Percentiles rank a stretch among this genome's conserved stretches.
These are phyloP conservation scores for Xiphophorus maculatus DNA, from an alignment of 2,113 vertebrate genomes.

Conservation along the genomic window DNA sequence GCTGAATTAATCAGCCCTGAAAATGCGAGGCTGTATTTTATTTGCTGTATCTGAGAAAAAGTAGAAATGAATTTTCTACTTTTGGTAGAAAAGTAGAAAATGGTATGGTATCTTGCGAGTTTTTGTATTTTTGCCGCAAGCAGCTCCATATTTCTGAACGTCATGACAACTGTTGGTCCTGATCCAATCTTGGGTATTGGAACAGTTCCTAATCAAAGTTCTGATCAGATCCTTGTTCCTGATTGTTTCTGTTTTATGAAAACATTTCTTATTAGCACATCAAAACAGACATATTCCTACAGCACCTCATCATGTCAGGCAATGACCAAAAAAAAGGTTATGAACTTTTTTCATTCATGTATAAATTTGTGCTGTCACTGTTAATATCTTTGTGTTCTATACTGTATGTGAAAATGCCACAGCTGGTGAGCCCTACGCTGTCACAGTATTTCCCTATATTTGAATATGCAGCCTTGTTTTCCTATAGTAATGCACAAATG, in stretches of 20 bases:
- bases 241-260: neutral
- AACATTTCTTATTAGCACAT: neutral
- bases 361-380: too few species aligned
- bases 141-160: neutral
- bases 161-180: too few species aligned
- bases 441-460: too few species aligned
- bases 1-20: slow-evolving; percentile 55
- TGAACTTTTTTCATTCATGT: too few species aligned
- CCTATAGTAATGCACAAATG: too few species aligned
- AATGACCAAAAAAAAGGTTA: too few species aligned
- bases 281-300: neutral
- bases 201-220: neutral
- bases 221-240: neutral
- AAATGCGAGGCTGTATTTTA: slow-evolving; percentile 43
- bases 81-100: too few species aligned
- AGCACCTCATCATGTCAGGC: too few species aligned
- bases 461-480: too few species aligned
- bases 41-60: slow-evolving; percentile 36
- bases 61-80: slow-evolving; percentile 27
- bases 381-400: too few species aligned
- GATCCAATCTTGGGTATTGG: neutral
- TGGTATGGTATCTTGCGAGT: slow-evolving; percentile 11
- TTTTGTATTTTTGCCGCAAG: slow-evolving; percentile 7
- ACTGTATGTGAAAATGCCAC: too few species aligned
- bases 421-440: too few species aligned